A percentile compares a stretch with the other conserved stretches of the same genome.
Evolutionary conservation across 1,140 invertebrate genomes (phyloP).

Genomic region (Hestina assimilis): DNA sequence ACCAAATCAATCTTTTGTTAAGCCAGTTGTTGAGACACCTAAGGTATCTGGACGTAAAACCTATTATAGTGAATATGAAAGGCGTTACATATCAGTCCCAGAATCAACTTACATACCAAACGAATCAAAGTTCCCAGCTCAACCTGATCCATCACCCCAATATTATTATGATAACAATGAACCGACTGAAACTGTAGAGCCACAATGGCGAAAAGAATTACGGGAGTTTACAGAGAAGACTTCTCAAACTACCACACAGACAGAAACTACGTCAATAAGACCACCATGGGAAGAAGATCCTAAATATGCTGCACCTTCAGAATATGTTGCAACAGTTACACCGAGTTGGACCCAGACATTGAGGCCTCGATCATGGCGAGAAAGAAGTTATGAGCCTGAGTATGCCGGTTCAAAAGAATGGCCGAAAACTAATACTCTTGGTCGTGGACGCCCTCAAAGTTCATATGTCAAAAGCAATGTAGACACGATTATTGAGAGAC

Average conservation of each 20-base stretch:
- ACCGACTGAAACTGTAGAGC: slow-evolving; percentile 55
- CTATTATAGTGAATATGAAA: slow-evolving; percentile 71
- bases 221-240: slow-evolving; percentile 72
- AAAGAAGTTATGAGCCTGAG: slow-evolving; percentile 70
- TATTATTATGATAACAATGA: slow-evolving; percentile 72
- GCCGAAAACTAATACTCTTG: slow-evolving; percentile 65
- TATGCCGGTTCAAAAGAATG: slow-evolving; percentile 64
- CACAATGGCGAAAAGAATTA: slow-evolving; percentile 72
- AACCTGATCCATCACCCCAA: slow-evolving; percentile 65
- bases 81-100: slow-evolving; percentile 69
- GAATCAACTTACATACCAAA: slow-evolving; percentile 64
- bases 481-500: slow-evolving; percentile 48
- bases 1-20: slow-evolving; percentile 71
- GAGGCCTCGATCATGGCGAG: slow-evolving; percentile 63
- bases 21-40: slow-evolving; percentile 46
- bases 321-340: slow-evolving; percentile 44
- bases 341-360: slow-evolving; percentile 75
- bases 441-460: slow-evolving; percentile 60
- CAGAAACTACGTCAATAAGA: slow-evolving; percentile 49
- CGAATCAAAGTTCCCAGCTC: slow-evolving; percentile 61
- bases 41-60: slow-evolving; percentile 61
- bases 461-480: slow-evolving; percentile 46
- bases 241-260: slow-evolving; percentile 44
- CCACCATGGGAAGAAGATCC: slow-evolving; percentile 65
- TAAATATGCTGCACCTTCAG: slow-evolving; percentile 48